A percentile compares a stretch with the other conserved stretches of the same genome.
Conservation (phyloP, 2,113 vertebrate genomes). For the Colius striatus region DNA sequence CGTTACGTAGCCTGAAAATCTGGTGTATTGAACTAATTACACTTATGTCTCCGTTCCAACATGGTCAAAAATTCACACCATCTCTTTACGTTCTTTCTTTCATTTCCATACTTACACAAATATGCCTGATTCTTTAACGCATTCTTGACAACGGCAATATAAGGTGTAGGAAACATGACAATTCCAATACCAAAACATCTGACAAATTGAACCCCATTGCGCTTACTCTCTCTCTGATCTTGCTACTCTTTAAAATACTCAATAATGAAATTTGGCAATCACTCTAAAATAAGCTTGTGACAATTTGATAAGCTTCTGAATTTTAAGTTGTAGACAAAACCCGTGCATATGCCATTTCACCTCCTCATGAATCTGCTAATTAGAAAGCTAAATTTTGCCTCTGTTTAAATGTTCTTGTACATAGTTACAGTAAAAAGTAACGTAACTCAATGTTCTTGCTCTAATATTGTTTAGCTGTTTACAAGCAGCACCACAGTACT, state of each 20-base stretch:
- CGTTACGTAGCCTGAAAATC: not conserved
- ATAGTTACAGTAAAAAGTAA: not conserved
- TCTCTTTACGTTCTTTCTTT: not conserved
- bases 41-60: not conserved
- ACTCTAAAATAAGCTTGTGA: not conserved
- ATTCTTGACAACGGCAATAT: not conserved
- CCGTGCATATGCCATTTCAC: not conserved
- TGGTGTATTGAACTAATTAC: not conserved
- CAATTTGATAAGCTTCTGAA: not conserved
- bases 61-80: not conserved
- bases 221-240: not conserved
- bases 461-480: not conserved
- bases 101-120: not conserved
- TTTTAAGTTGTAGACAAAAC: not conserved
- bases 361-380: not conserved
- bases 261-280: not conserved
- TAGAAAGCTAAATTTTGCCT: not conserved
- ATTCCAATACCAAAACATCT: not conserved
- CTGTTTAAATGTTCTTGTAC: not conserved
- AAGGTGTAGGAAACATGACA: not conserved
- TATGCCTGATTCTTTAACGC: not conserved
- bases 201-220: not conserved
- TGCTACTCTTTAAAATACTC: not conserved
- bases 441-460: not conserved
- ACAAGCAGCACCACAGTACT: not conserved